Evolutionary conservation across 2,797 vertebrate species (phyloP).

Genomic region (Sparidentex hasta): DNA sequence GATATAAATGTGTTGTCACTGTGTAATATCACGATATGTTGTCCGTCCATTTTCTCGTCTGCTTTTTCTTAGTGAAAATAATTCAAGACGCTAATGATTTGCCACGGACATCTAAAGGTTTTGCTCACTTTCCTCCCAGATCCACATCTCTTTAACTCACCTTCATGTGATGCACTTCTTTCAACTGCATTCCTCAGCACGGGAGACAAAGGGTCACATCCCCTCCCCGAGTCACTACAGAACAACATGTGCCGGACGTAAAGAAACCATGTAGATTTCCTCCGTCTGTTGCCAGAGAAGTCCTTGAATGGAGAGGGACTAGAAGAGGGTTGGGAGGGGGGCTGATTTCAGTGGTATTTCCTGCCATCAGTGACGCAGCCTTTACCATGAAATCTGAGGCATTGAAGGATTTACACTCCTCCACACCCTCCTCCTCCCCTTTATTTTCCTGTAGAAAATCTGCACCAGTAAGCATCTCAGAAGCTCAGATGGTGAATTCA

Average conservation of each 20-base stretch:
- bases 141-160: slow-evolving; percentile 2
- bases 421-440: fast-evolving
- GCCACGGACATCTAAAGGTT: neutral
- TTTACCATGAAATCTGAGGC: slow-evolving; percentile 48
- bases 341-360: slow-evolving; percentile 73
- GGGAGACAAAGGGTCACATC: slow-evolving; percentile 23
- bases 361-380: slow-evolving; percentile 61
- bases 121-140: neutral
- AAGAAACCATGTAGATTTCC: slow-evolving; percentile 54
- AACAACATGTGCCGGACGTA: slow-evolving; percentile 41
- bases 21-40: neutral
- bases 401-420: slow-evolving; percentile 32
- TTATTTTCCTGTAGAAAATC: neutral
- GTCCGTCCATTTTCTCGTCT: neutral
- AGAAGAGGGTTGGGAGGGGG: neutral
- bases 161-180: slow-evolving; percentile 20
- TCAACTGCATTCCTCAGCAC: slow-evolving; percentile 35
- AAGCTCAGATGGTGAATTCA: neutral
- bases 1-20: neutral
- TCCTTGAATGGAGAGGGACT: slow-evolving; percentile 23
- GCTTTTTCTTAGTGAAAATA: neutral
- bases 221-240: slow-evolving; percentile 28
- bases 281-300: slow-evolving; percentile 26
- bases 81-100: too few relatives aligned
- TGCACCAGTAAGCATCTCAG: neutral